Evolutionary conservation across 1,140 invertebrate genomes (phyloP).

Genomic region (Vanessa atalanta): DNA sequence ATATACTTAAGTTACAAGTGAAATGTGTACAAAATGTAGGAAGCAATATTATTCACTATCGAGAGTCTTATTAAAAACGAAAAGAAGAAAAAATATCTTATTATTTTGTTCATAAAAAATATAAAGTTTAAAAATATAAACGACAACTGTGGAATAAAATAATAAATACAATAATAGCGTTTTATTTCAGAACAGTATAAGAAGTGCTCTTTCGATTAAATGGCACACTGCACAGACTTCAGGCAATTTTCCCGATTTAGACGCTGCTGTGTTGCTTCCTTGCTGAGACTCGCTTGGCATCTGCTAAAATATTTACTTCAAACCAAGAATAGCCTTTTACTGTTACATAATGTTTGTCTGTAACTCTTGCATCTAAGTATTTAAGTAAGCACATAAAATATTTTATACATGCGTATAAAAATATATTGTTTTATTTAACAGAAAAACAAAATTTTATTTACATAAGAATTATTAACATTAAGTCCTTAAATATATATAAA

Average conservation of each 20-base stretch:
- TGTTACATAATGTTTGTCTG: not conserved
- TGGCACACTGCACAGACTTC: slow-evolving; percentile 16
- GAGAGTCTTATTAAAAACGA: too few relatives aligned
- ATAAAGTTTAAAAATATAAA: too few relatives aligned
- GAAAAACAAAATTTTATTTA: too few relatives aligned
- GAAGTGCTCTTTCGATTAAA: slow-evolving; percentile 16
- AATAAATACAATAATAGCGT: not conserved
- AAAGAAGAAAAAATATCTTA: too few relatives aligned
- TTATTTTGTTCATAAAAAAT: too few relatives aligned
- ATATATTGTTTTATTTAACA: too few relatives aligned
- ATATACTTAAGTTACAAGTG: too few relatives aligned
- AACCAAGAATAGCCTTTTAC: not conserved
- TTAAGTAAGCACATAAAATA: not conserved
- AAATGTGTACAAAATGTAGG: too few relatives aligned
- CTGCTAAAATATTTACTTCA: slow-evolving; percentile 29
- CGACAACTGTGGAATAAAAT: not conserved
- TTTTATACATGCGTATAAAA: too few relatives aligned
- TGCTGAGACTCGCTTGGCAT: slow-evolving; percentile 13
- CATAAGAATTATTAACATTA: too few relatives aligned
- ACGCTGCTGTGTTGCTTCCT: slow-evolving; percentile 15
- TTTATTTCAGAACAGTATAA: slow-evolving; percentile 9
- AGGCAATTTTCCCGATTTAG: slow-evolving; percentile 29
- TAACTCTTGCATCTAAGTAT: not conserved
- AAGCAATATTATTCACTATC: too few relatives aligned
- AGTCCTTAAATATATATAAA: too few relatives aligned